These are phyloP conservation scores for Rhizoglyphus robini DNA, from an alignment of 1,140 invertebrate species.

Conservation along the genomic window DNA sequence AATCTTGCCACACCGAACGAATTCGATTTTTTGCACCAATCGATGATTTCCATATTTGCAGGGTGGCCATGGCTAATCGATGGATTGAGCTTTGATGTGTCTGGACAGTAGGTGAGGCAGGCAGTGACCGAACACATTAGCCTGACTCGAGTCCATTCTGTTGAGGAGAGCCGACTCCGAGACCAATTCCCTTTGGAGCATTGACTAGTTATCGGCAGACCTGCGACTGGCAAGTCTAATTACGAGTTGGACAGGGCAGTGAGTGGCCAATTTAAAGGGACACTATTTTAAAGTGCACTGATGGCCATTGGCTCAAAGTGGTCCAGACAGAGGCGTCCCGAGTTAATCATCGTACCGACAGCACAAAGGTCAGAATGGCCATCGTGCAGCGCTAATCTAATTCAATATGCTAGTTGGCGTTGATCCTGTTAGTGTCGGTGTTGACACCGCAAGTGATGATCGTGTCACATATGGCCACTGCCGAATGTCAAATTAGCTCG, in stretches of 20 bases:
- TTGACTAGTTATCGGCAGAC: background rate
- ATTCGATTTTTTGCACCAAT: no score
- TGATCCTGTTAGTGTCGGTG: constrained; percentile 15
- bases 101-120: background rate
- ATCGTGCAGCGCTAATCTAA: background rate
- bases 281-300: background rate
- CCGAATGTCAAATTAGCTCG: constrained; percentile 11
- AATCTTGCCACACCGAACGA: no score
- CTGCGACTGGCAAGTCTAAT: background rate
- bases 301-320: background rate
- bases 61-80: background rate
- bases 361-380: background rate
- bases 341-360: background rate
- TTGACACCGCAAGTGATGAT: background rate
- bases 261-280: background rate
- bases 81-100: background rate
- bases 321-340: background rate
- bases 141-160: background rate
- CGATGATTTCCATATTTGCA: background rate
- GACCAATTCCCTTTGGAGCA: background rate
- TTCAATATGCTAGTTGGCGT: background rate
- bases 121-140: no score
- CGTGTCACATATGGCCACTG: constrained; percentile 12
- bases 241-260: background rate
- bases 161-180: no score